phyloP scores from a whole-genome alignment of 2,113 vertebrate species.

The Eptesicus fuscus region DNA sequence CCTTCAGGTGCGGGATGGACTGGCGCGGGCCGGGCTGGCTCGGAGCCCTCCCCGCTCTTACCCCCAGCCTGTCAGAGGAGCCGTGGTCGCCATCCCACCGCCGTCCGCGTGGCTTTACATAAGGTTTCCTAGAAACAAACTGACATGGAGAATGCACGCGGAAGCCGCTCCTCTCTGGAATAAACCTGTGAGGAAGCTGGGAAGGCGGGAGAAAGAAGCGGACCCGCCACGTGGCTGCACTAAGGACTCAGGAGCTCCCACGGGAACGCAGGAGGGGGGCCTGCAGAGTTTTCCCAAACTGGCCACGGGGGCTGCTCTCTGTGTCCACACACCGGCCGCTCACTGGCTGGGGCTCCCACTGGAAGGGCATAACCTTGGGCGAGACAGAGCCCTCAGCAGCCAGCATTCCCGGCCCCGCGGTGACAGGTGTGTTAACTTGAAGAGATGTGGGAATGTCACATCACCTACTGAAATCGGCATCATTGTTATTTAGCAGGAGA shows the following conservation, averaged over 20 bases:
- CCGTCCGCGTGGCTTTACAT: not conserved
- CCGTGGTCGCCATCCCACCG: not conserved
- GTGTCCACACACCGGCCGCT: not conserved
- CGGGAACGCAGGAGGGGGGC: not conserved
- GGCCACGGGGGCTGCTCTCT: no score
- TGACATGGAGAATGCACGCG: not conserved
- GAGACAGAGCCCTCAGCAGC: rapidly evolving
- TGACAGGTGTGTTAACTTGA: rapidly evolving
- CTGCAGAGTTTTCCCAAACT: not conserved
- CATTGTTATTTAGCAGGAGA: not conserved
- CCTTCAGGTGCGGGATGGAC: not conserved
- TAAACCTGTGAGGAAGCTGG: not conserved
- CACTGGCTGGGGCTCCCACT: not conserved
- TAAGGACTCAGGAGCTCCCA: not conserved
- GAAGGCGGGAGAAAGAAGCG: not conserved
- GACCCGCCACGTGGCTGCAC: rapidly evolving
- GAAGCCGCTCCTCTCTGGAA: not conserved
- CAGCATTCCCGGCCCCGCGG: not conserved
- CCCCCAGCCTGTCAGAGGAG: not conserved
- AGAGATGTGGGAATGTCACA: not conserved
- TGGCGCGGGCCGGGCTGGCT: no score
- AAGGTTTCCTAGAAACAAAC: slow-evolving; percentile 1
- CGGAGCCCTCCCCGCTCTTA: rapidly evolving
- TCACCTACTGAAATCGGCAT: not conserved
- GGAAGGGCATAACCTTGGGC: not conserved